Base-by-base conservation (phyloP, 2,888 invertebrate species). In the Machimus rusticus region DNA sequence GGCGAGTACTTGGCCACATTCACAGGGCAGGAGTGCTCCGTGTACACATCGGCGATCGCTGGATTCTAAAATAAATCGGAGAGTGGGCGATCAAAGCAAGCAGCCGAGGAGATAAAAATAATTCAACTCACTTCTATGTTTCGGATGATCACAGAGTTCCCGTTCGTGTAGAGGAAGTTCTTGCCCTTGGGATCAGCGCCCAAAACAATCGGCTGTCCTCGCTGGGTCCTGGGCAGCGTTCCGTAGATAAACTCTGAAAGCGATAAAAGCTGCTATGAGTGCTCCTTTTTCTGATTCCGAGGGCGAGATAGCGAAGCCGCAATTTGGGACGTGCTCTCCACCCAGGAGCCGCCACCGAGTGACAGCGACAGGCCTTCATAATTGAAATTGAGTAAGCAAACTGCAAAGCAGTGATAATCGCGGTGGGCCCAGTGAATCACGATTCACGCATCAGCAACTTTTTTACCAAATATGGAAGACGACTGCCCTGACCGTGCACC, bases 1-100 rank as follows among this genome's bases (percentile, higher is more conserved):
- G 99, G 99, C 37, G 99, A 98, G 93, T 99, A 99, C 93, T 99
- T 99, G 88, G 99, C 99, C 88, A 99, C 98, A 92, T 98, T 98
- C 4, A 99, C 98, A 91, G 96, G 95, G 91, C 97, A 96, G 79
- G 99, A 97, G 93, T 99, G 99, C 93, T 99, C 99, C 4, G 99
- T 98, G 93, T 99, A 99, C 89, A 99, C 95, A 92, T 99, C 99
- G 88, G 98, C 95, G 90, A 98, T 96, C 23, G 97, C 96, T 89
- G 99, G 98, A 93, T 99, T 96, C 96, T 97, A 91, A 88, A 88
- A 87, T 76, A 77, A 87, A 88, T 43, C 55, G 28, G 31, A 46
- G 82, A 16, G 76, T 46, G 23, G 88, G 78, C 81, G 86, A 77
- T 86, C 34, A 86, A 74, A 57, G 39, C 57, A 39, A 34, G 28